These are phyloP conservation scores for Nasua narica DNA, from an alignment of 2,797 vertebrate genomes.

Conservation along the genomic window DNA sequence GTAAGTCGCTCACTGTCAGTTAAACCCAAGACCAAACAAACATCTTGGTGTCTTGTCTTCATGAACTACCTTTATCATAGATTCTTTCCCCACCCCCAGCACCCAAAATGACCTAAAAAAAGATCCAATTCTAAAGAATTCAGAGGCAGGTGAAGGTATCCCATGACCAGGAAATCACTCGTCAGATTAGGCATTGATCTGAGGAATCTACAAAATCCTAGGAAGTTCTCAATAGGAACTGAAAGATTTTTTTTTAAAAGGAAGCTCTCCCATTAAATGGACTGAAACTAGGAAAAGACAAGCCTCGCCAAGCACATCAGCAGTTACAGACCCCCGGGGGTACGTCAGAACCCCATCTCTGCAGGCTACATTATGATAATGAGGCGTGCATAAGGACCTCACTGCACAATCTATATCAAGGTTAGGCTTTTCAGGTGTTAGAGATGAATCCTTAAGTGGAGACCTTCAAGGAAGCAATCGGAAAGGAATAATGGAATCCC, in stretches of 20 bases:
- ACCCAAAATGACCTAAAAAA: constrained; percentile 12
- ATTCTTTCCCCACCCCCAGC: neutral
- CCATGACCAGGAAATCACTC: neutral
- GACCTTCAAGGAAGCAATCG: neutral
- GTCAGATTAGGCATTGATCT: neutral
- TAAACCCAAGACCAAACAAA: neutral
- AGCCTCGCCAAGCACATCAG: neutral
- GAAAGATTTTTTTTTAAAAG: neutral
- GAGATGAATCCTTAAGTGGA: neutral
- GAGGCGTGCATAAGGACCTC: neutral
- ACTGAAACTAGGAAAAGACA: neutral
- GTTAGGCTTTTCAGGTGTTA: neutral
- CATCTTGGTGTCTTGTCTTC: neutral
- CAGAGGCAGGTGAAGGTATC: neutral
- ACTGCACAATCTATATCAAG: neutral
- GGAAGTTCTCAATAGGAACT: neutral
- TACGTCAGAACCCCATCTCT: neutral
- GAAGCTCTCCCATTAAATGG: neutral
- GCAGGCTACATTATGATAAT: neutral
- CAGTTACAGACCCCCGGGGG: neutral
- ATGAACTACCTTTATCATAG: neutral
- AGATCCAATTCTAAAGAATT: neutral
- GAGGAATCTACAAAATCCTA: neutral
- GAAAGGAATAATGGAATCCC: neutral
- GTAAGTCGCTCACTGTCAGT: neutral